These are phyloP conservation scores for Cheumatopsyche charites DNA, from an alignment of 1,140 invertebrate species.

Conservation along the genomic window DNA sequence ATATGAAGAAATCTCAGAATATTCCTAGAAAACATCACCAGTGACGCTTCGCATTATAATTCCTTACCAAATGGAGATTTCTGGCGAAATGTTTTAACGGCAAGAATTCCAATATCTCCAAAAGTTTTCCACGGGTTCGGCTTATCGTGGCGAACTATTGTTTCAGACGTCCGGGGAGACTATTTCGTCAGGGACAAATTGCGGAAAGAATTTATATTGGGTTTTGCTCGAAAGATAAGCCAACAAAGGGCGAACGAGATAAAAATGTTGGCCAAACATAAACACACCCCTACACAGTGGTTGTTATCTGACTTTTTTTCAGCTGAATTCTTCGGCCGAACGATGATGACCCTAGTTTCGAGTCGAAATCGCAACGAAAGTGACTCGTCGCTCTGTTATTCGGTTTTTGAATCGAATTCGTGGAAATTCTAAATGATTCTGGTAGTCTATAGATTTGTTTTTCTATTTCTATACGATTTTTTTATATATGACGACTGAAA, in stretches of 20 bases:
- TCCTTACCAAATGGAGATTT: constrained; percentile 44
- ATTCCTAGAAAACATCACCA: too few species aligned
- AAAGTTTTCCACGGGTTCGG: constrained; percentile 26
- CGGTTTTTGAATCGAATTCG: too few species aligned
- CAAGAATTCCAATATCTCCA: constrained; percentile 43
- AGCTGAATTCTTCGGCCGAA: constrained; percentile 11
- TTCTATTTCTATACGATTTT: too few species aligned
- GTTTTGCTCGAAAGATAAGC: not conserved
- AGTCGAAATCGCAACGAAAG: too few species aligned
- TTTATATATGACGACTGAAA: too few species aligned
- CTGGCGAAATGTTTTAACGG: constrained; percentile 22
- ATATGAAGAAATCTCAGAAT: too few species aligned
- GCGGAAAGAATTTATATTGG: constrained; percentile 36
- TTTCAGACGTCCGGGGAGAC: constrained; percentile 16
- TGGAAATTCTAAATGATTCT: too few species aligned
- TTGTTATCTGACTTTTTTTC: constrained; percentile 17
- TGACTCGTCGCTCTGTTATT: too few species aligned
- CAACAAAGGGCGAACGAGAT: not conserved
- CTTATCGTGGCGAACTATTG: constrained; percentile 31
- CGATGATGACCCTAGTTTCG: too few species aligned
- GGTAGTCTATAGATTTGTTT: too few species aligned
- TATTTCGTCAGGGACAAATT: constrained; percentile 28
- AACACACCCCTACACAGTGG: not conserved
- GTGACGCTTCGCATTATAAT: too few species aligned
- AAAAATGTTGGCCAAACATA: not conserved